These are phyloP conservation scores for Clunio marinus DNA, from an alignment of 2,888 invertebrate species.

Conservation along the genomic window DNA sequence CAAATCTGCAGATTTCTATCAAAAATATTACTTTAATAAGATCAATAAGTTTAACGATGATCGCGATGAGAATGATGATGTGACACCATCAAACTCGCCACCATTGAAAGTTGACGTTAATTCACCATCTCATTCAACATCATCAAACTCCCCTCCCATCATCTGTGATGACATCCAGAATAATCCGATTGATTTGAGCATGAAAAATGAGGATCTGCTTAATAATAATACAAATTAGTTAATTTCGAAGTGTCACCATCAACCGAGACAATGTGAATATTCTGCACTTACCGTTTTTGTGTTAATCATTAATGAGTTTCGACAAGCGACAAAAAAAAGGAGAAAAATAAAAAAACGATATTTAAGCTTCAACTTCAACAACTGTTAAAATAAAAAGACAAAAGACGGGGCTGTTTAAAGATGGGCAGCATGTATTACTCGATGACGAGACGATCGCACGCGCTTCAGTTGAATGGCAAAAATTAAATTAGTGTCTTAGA, in stretches of 20 bases:
- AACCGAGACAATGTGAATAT: conserved; percentile 15
- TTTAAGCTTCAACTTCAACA: too few species aligned
- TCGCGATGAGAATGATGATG: conserved; percentile 49
- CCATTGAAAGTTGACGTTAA: conserved; percentile 38
- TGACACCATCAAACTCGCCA: conserved; percentile 56
- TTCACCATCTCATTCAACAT: conserved; percentile 41
- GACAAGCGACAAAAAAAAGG: conserved; percentile 17
- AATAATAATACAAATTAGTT: conserved; percentile 39
- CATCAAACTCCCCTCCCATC: conserved; percentile 43
- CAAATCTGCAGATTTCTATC: conserved; percentile 21
- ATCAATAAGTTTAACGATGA: conserved; percentile 45
- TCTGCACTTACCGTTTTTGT: conserved; percentile 30
- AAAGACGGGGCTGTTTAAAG: conserved; percentile 16
- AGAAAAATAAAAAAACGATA: conserved; percentile 1
- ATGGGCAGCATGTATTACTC: background rate
- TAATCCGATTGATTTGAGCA: conserved; percentile 75
- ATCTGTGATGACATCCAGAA: conserved; percentile 55
- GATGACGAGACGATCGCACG: background rate
- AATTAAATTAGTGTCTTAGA: conserved; percentile 19
- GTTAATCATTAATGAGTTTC: conserved; percentile 39
- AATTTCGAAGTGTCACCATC: conserved; percentile 18
- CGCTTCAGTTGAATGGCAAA: conserved; percentile 16
- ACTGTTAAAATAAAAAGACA: conserved; percentile 12
- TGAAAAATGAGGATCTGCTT: conserved; percentile 55
- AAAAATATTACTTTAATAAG: conserved; percentile 36